Evolutionary conservation across 2,888 invertebrate genomes (phyloP), one percentile per base, ranked within the genome.

Genomic region (Tetropium fuscum): DNA sequence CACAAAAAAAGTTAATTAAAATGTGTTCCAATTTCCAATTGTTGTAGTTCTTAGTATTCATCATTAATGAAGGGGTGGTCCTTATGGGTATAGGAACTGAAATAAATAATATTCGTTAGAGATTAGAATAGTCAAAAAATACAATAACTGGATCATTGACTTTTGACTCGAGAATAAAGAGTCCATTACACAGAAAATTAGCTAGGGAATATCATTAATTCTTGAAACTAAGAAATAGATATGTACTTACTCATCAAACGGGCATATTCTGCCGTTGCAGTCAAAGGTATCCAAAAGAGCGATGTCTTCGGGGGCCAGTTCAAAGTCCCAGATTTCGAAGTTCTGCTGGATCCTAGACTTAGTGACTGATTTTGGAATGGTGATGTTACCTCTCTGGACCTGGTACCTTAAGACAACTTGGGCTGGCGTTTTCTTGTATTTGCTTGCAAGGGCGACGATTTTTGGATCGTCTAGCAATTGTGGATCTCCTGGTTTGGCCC

Each of bases 301-400:
- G 69, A 93, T 79, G 71, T 94, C 93, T 41, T 90, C 90, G 15
- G 53, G 13, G 2, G 58, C 32, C 66, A 94, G 81, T 65, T 88
- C 84, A 78, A 94, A 94, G 81, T 92, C 90, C 68, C 89, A 88
- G 10, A 94, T 89, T 60, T 90, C 77, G 67, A 90, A 87, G 80
- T 95, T 89, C 74, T 88, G 84, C 53, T 83, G 83, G 76, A 92
- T 88, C 70, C 90, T 85, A 0, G 85, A 81, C 68, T 88, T 88
- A 0, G 86, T 93, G 15, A 93, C 91, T 0, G 93, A 93, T 77
- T 94, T 95, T 0, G 94, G 94, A 67, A 94, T 93, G 32, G 91
- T 90, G 30, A 91, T 86, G 77, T 47, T 68, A 87, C 82, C 88
- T 86, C 55, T 38, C 71, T 94, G 90, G 48, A 88, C 73, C 80